Evolutionary conservation across 2,113 vertebrate species (phyloP).

Genomic region (Willisornis vidua): DNA sequence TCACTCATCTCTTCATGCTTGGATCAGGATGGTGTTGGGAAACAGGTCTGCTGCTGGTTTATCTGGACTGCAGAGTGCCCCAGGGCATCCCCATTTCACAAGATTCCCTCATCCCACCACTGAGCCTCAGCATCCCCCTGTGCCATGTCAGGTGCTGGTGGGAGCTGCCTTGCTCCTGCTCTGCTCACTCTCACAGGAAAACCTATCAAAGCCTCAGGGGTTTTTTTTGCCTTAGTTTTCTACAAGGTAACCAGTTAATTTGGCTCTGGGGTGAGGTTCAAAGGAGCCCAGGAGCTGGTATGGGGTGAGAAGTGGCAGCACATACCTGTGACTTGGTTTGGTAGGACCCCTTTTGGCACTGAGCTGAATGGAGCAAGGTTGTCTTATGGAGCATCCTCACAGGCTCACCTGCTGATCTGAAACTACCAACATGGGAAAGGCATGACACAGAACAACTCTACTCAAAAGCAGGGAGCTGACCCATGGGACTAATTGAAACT

Average conservation of each 20-base stretch:
- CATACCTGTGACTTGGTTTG: not conserved
- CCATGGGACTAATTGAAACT: not conserved
- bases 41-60: not conserved
- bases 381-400: not conserved
- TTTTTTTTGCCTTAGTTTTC: not conserved
- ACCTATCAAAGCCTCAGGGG: not conserved
- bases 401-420: not conserved
- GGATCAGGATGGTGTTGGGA: not conserved
- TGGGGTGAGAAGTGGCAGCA: not conserved
- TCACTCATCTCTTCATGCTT: not conserved
- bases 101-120: rapidly evolving
- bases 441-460: not conserved
- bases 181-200: not conserved
- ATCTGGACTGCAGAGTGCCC: not conserved
- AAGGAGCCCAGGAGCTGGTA: not conserved
- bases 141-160: rapidly evolving
- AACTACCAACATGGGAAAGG: not conserved
- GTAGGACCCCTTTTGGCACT: not conserved
- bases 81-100: not conserved
- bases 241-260: not conserved
- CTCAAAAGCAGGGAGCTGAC: not conserved
- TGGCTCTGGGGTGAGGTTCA: not conserved
- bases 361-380: not conserved
- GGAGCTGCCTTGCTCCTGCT: not conserved
- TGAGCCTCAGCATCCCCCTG: not conserved